These are phyloP conservation scores for Notechis scutatus DNA, from an alignment of 2,113 vertebrate species.

Conservation along the genomic window DNA sequence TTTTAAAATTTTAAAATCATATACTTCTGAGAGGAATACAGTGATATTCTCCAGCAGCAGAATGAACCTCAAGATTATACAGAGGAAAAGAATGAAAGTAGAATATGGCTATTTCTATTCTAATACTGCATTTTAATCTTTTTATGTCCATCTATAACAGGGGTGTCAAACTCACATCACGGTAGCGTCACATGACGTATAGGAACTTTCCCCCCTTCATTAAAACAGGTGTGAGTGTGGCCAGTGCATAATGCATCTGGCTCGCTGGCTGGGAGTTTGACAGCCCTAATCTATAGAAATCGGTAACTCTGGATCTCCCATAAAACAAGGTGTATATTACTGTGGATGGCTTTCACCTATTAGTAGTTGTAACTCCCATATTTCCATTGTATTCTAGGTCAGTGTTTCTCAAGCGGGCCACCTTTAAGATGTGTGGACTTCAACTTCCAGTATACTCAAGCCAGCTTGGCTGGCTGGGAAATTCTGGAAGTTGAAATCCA, in stretches of 20 bases:
- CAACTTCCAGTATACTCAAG: too few species aligned
- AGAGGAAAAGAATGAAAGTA: neutral
- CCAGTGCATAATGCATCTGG: too few species aligned
- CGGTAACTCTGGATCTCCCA: neutral
- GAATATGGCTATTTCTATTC: neutral
- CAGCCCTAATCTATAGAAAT: neutral
- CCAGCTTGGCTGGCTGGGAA: too few species aligned
- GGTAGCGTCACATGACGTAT: too few species aligned
- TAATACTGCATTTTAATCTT: neutral
- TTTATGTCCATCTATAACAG: neutral
- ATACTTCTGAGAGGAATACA: constrained; percentile 1
- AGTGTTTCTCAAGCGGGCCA: neutral
- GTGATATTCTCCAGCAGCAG: neutral
- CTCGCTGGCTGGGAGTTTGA: too few species aligned
- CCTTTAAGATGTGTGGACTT: neutral
- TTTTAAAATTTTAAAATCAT: constrained; percentile 1
- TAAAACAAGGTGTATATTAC: neutral
- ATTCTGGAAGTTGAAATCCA: neutral
- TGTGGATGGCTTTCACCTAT: neutral
- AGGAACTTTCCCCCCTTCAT: too few species aligned
- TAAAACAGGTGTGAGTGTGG: too few species aligned
- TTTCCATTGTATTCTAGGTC: neutral
- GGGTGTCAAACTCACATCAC: too few species aligned
- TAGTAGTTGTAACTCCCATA: neutral
- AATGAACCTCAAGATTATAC: neutral